Evolutionary conservation across 2,888 invertebrate genomes (phyloP).

Genomic region (Uropetala carovei): DNA sequence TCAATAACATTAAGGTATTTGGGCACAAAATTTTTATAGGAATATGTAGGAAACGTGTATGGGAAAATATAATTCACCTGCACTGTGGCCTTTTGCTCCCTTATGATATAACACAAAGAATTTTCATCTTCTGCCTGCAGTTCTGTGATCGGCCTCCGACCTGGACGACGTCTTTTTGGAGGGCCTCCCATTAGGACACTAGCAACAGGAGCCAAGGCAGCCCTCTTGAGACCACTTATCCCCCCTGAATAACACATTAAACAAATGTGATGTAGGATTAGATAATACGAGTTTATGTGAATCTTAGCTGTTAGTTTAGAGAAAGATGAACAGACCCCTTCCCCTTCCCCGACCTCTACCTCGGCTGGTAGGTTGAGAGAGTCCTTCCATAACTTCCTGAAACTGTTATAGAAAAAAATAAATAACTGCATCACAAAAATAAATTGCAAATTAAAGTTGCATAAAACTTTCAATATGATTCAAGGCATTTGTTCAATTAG

Average conservation of each 20-base stretch:
- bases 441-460: neutral
- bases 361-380: neutral
- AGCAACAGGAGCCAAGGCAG: slow-evolving; percentile 43
- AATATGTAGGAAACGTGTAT: neutral
- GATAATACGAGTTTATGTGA: neutral
- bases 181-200: slow-evolving; percentile 48
- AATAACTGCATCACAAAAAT: neutral
- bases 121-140: slow-evolving; percentile 57
- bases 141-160: slow-evolving; percentile 46
- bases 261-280: neutral
- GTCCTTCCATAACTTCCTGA: slow-evolving; percentile 49
- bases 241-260: neutral
- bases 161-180: slow-evolving; percentile 50
- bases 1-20: neutral
- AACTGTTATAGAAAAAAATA: neutral
- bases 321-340: neutral
- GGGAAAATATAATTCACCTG: neutral
- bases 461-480: too few species aligned
- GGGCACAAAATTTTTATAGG: neutral
- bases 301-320: neutral
- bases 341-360: slow-evolving; percentile 45
- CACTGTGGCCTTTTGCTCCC: slow-evolving; percentile 60
- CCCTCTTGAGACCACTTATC: slow-evolving; percentile 30
- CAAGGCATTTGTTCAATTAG: too few species aligned
- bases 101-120: slow-evolving; percentile 45